Evolutionary conservation across 2,113 vertebrate species (phyloP), one percentile per base, ranked within the genome.

Genomic region (Brachyhypopomus occidentalis): DNA sequence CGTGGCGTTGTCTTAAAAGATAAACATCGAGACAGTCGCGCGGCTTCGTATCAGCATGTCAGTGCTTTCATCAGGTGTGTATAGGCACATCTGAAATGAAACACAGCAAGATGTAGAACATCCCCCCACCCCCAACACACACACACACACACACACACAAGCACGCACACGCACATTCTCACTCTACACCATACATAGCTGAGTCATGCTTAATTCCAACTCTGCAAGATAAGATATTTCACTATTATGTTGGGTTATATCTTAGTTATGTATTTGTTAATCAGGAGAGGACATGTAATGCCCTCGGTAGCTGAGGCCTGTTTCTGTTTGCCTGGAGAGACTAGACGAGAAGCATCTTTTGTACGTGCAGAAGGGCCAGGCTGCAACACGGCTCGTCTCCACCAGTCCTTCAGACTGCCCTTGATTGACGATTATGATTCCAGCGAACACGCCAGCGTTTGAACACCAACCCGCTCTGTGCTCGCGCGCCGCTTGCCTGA

Each of bases 401-500:
- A 36, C 19, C 62, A 27, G 45, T 27, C 55, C 72, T 79, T 23
- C 72, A 36, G 5, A 1, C 25, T 60, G 41, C 71, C 48, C 80
- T 82, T 69, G 22, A 72, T 56, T 58, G 56, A 34, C 11, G 70
- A 59, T 70, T 48, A 52, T 14, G 45, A 52, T 52, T 45, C 6
- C 41, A 45, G 19, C 62, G 80, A 82, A 30, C 69, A 23, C 72
- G 70, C 56, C 72, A 23, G 80, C 73, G 76, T 82, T 82, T 75
- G 17, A 77, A 77, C 70, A 66, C 56, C 56, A 71, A 48, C 64
- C 4, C 27, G 60, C 52, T 60, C 34, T 20, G 67, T 80, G 41
- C 58, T 64, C 58, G 72, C 36, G 19, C 36, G 20, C 38, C 63
- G n/a, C 25, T 7, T 34, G 55, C 12, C 23, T 3, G 48, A 55